Percentiles rank a stretch among this genome's conserved stretches.
These are phyloP conservation scores for Ormyrus rosae DNA, from an alignment of 2,888 invertebrate species.

Conservation along the genomic window DNA sequence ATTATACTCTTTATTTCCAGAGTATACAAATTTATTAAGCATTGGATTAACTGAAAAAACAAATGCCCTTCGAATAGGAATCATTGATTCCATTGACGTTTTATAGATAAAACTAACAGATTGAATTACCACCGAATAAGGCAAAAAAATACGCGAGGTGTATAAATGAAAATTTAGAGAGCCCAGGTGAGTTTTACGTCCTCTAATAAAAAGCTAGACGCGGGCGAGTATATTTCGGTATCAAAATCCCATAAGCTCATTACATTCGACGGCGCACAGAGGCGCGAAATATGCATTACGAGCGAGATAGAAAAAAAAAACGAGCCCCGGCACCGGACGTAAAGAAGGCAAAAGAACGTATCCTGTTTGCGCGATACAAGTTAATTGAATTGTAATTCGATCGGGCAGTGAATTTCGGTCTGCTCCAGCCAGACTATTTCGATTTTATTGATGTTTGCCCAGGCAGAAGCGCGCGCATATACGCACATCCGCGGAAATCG, in stretches of 20 bases:
- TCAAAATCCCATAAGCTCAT: slow-evolving; percentile 39
- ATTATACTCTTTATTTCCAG: too few relatives aligned
- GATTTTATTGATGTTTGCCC: slow-evolving; percentile 46
- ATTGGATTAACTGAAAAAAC: too few relatives aligned
- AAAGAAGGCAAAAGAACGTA: not conserved
- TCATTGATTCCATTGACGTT: too few relatives aligned
- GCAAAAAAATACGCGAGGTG: not conserved
- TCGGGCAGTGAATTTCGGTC: slow-evolving; percentile 33
- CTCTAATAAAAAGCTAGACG: not conserved
- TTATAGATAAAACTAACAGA: too few relatives aligned
- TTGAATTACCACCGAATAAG: not conserved
- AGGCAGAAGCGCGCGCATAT: not conserved
- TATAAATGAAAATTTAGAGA: slow-evolving; percentile 10
- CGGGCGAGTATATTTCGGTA: not conserved
- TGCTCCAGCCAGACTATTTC: not conserved
- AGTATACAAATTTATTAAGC: too few relatives aligned
- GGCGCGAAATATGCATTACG: slow-evolving; percentile 17
- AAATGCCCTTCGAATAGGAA: too few relatives aligned
- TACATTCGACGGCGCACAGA: slow-evolving; percentile 15
- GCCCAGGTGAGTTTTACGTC: not conserved
- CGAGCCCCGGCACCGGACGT: too few relatives aligned
- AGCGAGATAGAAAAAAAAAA: not conserved
- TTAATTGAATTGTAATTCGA: slow-evolving; percentile 54
- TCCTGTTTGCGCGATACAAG: slow-evolving; percentile 32
- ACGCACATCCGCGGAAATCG: slow-evolving; percentile 15